Evolutionary conservation across 2,888 invertebrate species (phyloP), one percentile per base, ranked within the genome.

Genomic region (Chironomus tentans): DNA sequence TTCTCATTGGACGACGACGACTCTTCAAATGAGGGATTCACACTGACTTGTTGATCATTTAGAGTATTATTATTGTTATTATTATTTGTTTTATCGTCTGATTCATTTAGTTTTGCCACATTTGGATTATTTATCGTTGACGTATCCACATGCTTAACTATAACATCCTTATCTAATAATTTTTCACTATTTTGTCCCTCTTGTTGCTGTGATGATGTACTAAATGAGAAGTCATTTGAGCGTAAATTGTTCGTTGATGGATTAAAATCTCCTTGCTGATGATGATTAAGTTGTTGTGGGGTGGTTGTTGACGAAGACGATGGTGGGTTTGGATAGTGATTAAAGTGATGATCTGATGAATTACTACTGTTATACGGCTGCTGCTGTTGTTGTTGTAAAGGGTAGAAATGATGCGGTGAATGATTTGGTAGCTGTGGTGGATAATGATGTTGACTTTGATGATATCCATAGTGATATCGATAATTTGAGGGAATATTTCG

Each of bases 251-350:
- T 65, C 13, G 65, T 22, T 65, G 22, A 13, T 12, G 65, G 21
- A 65, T 65, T 56, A 62, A 56, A 56, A 46, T 72, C 28, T 50
- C 47, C 21, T 24, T 71, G 69, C n/a, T 56, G 70, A 4, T 21
- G 70, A 13, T 22, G 68, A n/a, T 38, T 24, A n/a, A n/a, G n/a
- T n/a, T n/a, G n/a, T 50, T 50, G 18, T 15, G 15, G 18, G 56
- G 18, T 15, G 13, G n/a, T 50, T n/a, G 50, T 50, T 13, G 56
- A n/a, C 7, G 56, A 48, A 71, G 71, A 71, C 24, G 72, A 62
- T 6, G 72, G 72, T 0, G 72, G 61, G 0, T 38, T 61, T 46
- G 62, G 72, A 62, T 72, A 72, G 28, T 72, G 72, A 72, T 74
- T 65, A 38, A 62, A 22, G 18, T 47, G 46, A 24, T 71, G 71